Base-by-base conservation (phyloP, 2,888 invertebrate species). In the Pheosia tremula region DNA sequence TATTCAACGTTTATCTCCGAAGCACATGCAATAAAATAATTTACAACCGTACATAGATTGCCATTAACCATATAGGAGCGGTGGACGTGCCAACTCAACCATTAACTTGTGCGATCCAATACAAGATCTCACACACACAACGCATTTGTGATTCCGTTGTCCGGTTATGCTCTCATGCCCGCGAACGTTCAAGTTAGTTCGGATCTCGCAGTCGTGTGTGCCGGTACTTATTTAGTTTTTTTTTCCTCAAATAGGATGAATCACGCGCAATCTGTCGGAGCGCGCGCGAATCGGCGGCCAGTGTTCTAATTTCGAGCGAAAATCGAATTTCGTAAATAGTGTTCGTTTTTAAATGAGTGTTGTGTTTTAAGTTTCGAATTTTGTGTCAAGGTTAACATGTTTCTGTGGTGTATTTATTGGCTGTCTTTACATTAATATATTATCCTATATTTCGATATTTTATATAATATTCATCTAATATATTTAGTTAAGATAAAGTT, bases 221-320 rank as follows among this genome's bases (percentile, higher is more conserved):
- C 36, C 39, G 56, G 56, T 56, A 45, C 56, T 56, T 56, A 56
- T 56, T n/a, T 75, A 68, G 69, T 72, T 77, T 80, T 80, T 80
- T 81, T 84, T 85, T 84, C 69, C 66, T 80, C 81, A 81, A 85
- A 84, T 83, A 83, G 84, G 89, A 90, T 91, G 91, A 91, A 86
- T 91, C 91, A 91, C 81, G 74, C 64, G 67, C 88, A 91, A 90
- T 91, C 84, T 80, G 80, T 72, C 74, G 75, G 75, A 79, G 80
- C 79, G 82, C 85, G 84, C 80, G 83, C 79, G 80, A 81, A 69
- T 69, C 45, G 80, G 72, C 76, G 75, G 75, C 80, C 77, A 79
- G 73, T 75, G 79, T 78, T 69, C 69, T 65, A 74, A 66, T 78
- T 78, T 80, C 62, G 65, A 79, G 77, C 59, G 53, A 61, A 60